Evolutionary conservation across 2,888 invertebrate genomes (phyloP).

Genomic region (Pocota personata): DNA sequence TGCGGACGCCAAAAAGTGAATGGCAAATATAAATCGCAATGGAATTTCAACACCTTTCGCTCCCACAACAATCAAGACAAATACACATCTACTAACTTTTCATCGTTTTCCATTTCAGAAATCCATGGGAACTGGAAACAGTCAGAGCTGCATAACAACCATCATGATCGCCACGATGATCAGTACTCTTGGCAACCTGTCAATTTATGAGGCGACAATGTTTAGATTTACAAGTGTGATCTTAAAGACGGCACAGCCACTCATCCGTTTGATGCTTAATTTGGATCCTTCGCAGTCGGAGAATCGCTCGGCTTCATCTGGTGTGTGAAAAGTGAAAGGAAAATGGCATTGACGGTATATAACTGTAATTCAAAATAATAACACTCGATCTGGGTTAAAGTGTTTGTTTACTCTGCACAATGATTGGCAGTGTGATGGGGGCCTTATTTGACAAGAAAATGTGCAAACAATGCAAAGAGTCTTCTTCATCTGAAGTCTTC

Average conservation of each 20-base stretch:
- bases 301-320: conserved; percentile 1
- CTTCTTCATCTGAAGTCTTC: conserved; percentile 27
- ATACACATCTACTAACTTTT: conserved; percentile 9
- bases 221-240: conserved; percentile 49
- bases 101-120: conserved; percentile 33
- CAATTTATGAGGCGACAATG: conserved; percentile 69
- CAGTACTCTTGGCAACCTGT: conserved; percentile 43
- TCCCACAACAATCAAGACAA: conserved; percentile 58
- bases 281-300: conserved; percentile 41
- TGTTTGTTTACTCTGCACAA: conserved; percentile 50
- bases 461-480: conserved; percentile 2
- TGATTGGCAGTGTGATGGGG: conserved; percentile 59
- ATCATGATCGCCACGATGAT: conserved; percentile 32
- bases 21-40: conserved; percentile 37
- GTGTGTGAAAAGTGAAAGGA: conserved; percentile 67
- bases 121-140: conserved; percentile 21
- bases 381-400: conserved; percentile 60
- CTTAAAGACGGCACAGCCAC: conserved; percentile 13
- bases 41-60: conserved; percentile 54
- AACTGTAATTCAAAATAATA: conserved; percentile 61
- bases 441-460: conserved; percentile 40
- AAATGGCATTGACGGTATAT: conserved; percentile 38
- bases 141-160: background rate
- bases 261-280: too few relatives aligned
- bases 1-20: conserved; percentile 56